These are phyloP conservation scores for Girardinichthys multiradiatus DNA, from an alignment of 2,113 vertebrate species.

Conservation along the genomic window DNA sequence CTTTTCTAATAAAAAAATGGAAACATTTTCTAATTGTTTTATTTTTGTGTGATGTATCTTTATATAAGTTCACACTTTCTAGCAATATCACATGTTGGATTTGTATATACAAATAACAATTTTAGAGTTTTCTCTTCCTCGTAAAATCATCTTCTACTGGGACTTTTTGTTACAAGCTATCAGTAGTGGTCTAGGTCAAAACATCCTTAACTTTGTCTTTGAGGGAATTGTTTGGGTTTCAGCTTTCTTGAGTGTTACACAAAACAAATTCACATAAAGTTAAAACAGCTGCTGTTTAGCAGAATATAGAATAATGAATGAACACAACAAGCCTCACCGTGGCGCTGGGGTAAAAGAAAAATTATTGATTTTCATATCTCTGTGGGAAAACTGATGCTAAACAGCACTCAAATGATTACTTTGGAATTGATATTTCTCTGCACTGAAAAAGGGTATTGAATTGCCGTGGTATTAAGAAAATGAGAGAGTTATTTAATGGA, in stretches of 20 bases:
- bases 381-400: neutral
- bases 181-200: no score
- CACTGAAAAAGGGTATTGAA: neutral
- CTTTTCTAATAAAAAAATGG: neutral
- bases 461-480: neutral
- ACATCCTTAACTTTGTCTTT: no score
- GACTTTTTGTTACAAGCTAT: no score
- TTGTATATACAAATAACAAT: no score
- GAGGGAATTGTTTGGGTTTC: neutral
- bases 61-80: neutral
- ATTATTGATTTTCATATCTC: no score
- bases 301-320: no score
- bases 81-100: no score
- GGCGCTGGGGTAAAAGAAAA: no score
- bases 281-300: no score
- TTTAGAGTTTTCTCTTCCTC: no score
- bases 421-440: neutral
- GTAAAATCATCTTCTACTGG: no score
- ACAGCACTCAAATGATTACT: neutral
- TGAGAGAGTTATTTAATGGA: neutral
- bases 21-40: neutral
- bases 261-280: neutral
- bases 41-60: neutral
- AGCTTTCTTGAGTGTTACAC: neutral
- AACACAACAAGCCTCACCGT: no score